These are phyloP conservation scores for Herpailurus yagouaroundi DNA, from an alignment of 2,113 vertebrate genomes.

Conservation along the genomic window DNA sequence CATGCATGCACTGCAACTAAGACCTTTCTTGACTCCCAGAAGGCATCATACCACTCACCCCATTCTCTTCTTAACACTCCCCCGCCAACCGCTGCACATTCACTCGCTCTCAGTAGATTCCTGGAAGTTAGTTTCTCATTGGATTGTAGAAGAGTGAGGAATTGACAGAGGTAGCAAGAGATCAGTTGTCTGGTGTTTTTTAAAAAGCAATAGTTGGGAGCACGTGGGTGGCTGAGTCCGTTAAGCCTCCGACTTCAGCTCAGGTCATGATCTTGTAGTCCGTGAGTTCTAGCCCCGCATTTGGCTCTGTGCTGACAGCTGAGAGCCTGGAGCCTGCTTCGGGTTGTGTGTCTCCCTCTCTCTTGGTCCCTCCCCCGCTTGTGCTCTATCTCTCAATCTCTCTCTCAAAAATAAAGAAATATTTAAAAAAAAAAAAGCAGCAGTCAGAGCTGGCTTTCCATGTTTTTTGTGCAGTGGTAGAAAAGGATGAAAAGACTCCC, in stretches of 20 bases:
- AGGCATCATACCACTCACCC: neutral
- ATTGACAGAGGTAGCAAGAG: neutral
- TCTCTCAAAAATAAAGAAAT: too few relatives aligned
- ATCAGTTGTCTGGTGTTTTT: neutral
- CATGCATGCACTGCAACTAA: neutral
- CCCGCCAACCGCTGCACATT: neutral
- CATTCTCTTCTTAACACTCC: neutral
- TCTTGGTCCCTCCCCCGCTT: too few relatives aligned
- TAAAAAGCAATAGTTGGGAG: neutral
- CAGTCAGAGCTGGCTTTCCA: neutral
- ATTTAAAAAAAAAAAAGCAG: neutral
- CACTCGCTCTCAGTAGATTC: neutral
- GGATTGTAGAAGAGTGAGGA: neutral
- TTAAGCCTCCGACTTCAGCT: too few relatives aligned
- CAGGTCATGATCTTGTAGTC: too few relatives aligned
- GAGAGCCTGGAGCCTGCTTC: too few relatives aligned
- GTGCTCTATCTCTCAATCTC: too few relatives aligned
- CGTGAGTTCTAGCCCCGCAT: too few relatives aligned
- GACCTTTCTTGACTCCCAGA: neutral
- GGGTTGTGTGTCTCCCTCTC: too few relatives aligned
- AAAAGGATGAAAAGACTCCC: neutral
- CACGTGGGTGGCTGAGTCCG: too few relatives aligned
- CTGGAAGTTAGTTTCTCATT: neutral
- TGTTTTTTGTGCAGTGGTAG: neutral
- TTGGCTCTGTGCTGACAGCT: too few relatives aligned